Percentiles rank a stretch among this genome's conserved stretches.
Conservation (phyloP, 2,888 invertebrate species). For the Troglohyphantes excavatus region DNA sequence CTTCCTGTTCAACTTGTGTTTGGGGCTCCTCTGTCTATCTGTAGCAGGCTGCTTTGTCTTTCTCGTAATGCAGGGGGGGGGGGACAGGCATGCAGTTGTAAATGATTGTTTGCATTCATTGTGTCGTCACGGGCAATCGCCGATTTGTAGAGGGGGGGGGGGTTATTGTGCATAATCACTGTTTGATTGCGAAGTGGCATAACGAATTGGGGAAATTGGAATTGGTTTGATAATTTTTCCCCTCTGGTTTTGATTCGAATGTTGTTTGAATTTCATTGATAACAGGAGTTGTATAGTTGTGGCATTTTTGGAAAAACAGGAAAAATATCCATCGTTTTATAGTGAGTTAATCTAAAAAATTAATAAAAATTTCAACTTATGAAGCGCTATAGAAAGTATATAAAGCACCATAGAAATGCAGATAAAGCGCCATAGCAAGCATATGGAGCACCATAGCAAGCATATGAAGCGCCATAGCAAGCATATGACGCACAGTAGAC, state of each 20-base stretch:
- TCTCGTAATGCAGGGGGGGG: background rate
- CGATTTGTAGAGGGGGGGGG: background rate
- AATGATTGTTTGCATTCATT: constrained; percentile 8
- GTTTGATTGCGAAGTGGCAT: background rate
- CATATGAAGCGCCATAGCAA: too few relatives aligned
- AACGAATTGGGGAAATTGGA: background rate
- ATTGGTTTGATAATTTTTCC: background rate
- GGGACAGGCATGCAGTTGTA: background rate
- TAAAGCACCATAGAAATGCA: too few relatives aligned
- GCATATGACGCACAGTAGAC: too few relatives aligned
- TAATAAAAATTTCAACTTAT: too few relatives aligned
- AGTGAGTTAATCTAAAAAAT: too few relatives aligned
- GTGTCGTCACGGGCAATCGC: background rate
- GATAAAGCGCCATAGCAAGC: too few relatives aligned
- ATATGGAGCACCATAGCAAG: too few relatives aligned
- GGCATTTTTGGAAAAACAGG: too few relatives aligned
- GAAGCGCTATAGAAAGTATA: too few relatives aligned
- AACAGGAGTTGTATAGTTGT: too few relatives aligned
- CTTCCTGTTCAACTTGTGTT: constrained; percentile 47
- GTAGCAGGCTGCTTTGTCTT: background rate
- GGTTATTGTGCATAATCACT: background rate
- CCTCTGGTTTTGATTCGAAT: background rate
- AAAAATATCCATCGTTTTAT: too few relatives aligned
- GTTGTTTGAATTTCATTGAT: too few relatives aligned
- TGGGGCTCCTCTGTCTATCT: background rate